These are phyloP conservation scores for Tenthredo scrophulariae DNA, from an alignment of 2,888 invertebrate genomes.

Conservation along the genomic window DNA sequence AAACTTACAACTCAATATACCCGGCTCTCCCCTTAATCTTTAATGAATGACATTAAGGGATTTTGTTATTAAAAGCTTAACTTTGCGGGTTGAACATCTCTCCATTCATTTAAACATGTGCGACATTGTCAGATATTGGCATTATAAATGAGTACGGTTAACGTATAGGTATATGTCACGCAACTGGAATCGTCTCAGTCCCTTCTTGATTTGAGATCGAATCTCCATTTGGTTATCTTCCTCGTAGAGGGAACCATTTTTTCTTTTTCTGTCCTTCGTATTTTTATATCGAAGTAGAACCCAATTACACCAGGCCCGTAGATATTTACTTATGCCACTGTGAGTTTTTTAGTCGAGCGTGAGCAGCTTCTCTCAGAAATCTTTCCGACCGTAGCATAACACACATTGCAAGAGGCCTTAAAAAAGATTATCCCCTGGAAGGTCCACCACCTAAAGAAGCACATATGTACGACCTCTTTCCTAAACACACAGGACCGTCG, in stretches of 20 bases:
- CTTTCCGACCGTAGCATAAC: constrained; percentile 29
- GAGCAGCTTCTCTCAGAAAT: constrained; percentile 22
- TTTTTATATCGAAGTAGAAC: constrained; percentile 11
- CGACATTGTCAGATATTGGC: background rate
- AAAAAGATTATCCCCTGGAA: constrained; percentile 40
- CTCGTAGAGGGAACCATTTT: background rate
- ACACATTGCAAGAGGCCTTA: constrained; percentile 32
- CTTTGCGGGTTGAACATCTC: background rate
- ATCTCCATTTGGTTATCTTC: background rate
- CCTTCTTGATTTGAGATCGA: background rate
- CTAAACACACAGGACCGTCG: constrained; percentile 39
- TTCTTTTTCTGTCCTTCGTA: background rate
- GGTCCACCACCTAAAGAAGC: background rate
- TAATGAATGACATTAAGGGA: constrained; percentile 35
- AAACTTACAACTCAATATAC: constrained; percentile 43
- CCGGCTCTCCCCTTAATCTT: constrained; percentile 24
- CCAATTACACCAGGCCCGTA: constrained; percentile 35
- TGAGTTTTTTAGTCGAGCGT: constrained; percentile 39
- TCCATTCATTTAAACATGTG: constrained; percentile 8
- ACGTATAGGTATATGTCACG: background rate
- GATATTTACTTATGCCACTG: constrained; percentile 34
- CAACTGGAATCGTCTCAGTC: background rate
- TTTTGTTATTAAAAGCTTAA: constrained; percentile 4
- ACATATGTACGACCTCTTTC: constrained; percentile 43
- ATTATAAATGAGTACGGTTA: background rate